These are phyloP conservation scores for Oligia latruncula DNA, from an alignment of 2,888 invertebrate genomes.

Conservation along the genomic window DNA sequence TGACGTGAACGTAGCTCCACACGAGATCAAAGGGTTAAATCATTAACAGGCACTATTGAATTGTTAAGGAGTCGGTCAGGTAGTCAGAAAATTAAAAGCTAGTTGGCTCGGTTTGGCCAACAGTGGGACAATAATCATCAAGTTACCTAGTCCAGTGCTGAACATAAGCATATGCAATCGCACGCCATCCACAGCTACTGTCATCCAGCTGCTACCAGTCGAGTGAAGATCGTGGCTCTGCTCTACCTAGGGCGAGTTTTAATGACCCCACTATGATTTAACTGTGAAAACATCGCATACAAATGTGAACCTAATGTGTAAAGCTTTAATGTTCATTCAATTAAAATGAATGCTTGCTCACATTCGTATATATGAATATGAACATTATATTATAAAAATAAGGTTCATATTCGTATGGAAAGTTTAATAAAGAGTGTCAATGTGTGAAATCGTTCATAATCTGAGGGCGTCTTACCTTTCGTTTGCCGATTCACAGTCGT, in stretches of 20 bases:
- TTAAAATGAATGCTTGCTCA: neutral
- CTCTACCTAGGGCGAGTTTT: neutral
- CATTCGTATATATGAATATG: neutral
- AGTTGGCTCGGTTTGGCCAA: neutral
- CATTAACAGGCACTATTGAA: neutral
- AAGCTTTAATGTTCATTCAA: neutral
- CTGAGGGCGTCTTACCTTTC: conserved; percentile 7
- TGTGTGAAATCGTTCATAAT: neutral
- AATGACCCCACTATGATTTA: neutral
- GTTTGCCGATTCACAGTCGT: neutral
- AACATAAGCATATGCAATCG: neutral
- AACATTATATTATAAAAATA: neutral
- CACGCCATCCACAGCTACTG: neutral
- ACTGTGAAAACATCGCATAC: neutral
- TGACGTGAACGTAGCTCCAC: no score
- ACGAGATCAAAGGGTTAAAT: no score
- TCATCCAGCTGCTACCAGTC: neutral
- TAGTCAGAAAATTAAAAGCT: neutral
- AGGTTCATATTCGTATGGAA: neutral
- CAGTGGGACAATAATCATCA: neutral
- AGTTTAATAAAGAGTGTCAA: no score
- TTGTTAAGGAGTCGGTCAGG: neutral
- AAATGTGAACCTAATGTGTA: neutral
- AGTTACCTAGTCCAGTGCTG: neutral
- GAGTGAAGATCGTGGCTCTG: neutral